Conservation (phyloP, 64 coral and sea anemone genomes). For the Acropora tenuis region DNA sequence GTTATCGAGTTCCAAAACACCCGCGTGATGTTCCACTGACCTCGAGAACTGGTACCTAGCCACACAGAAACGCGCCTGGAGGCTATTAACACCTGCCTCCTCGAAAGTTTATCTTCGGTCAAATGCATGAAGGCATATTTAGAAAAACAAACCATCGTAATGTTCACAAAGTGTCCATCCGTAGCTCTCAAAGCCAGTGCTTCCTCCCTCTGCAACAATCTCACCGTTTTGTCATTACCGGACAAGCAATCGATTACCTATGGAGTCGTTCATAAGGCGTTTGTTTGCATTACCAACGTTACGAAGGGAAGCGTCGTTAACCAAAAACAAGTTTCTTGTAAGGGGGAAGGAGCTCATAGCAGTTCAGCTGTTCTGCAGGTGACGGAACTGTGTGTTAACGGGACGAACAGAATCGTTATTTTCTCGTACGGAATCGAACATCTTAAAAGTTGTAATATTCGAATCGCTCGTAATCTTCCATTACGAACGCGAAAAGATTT, state of each 20-base stretch:
- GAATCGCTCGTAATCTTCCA: background rate
- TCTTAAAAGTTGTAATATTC: background rate
- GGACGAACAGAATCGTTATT: background rate
- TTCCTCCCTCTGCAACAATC: slow-evolving; percentile 82
- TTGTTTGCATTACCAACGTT: slow-evolving; percentile 95
- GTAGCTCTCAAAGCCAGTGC: slow-evolving; percentile 83
- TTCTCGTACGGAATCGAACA: background rate
- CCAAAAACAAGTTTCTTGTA: slow-evolving; percentile 84
- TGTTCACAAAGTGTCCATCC: slow-evolving; percentile 73
- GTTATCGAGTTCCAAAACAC: background rate
- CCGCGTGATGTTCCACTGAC: background rate
- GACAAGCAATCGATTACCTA: slow-evolving; percentile 77
- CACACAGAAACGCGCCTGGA: background rate
- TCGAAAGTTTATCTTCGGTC: background rate
- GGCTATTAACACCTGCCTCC: slow-evolving; percentile 18
- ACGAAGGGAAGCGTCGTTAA: slow-evolving; percentile 72
- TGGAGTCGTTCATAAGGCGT: slow-evolving; percentile 89
- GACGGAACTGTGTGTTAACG: background rate
- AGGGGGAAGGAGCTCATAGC: slow-evolving; percentile 90
- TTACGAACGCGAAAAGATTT: background rate
- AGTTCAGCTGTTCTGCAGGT: slow-evolving; percentile 91
- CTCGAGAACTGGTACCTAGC: slow-evolving; percentile 19
- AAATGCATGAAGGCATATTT: background rate
- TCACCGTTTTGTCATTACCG: slow-evolving; percentile 69
- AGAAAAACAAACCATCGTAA: background rate